A percentile compares a stretch with the other conserved stretches of the same genome.
phyloP scores from a whole-genome alignment of 2,888 invertebrate species.

The Deilephila porcellus region DNA sequence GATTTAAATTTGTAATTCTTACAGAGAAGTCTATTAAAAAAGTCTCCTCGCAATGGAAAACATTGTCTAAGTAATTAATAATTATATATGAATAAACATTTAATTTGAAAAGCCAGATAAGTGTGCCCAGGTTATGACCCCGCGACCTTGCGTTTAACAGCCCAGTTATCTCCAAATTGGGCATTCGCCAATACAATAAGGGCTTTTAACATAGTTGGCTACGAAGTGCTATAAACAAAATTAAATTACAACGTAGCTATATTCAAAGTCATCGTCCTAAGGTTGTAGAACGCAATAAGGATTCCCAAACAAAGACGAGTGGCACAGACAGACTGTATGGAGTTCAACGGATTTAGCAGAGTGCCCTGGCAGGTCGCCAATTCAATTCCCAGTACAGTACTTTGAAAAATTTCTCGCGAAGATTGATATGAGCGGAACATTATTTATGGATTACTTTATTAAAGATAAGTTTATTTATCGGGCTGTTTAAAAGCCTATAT shows the following conservation, averaged over 20 bases:
- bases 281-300: conserved; percentile 13
- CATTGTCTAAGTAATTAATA: too few species aligned
- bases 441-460: conserved; percentile 17
- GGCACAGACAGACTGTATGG: conserved; percentile 10
- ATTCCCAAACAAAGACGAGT: conserved; percentile 1
- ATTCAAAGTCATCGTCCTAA: background rate
- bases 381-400: conserved; percentile 24
- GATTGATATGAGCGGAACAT: background rate
- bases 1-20: too few species aligned
- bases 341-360: conserved; percentile 28
- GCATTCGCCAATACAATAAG: too few species aligned
- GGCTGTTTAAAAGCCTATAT: background rate
- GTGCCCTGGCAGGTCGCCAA: conserved; percentile 26
- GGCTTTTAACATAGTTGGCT: too few species aligned
- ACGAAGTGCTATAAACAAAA: too few species aligned
- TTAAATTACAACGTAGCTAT: background rate
- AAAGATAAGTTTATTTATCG: background rate
- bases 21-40: too few species aligned
- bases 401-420: conserved; percentile 8
- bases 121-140: too few species aligned
- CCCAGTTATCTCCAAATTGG: too few species aligned
- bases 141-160: too few species aligned
- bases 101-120: too few species aligned
- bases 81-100: too few species aligned
- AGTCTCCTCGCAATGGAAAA: too few species aligned